Percentiles rank a stretch among this genome's conserved stretches.
phyloP scores from a whole-genome alignment of 1,140 invertebrate genomes.

The Brachionus calyciflorus region DNA sequence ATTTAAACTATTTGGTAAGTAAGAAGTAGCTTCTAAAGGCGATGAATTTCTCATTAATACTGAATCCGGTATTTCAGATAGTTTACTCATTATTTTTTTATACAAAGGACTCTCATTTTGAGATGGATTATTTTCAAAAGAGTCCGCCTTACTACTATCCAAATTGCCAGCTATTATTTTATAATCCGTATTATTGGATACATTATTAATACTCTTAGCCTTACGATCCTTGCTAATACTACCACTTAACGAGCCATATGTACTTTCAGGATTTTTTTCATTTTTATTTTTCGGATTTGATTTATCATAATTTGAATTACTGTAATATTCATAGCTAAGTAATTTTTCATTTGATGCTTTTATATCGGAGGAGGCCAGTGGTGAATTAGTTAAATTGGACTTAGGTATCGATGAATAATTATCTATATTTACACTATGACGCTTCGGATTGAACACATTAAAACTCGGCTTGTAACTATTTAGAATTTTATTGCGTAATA shows the following conservation, averaged over 20 bases:
- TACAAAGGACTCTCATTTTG: slow-evolving; percentile 25
- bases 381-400: neutral
- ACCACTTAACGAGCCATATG: neutral
- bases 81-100: slow-evolving; percentile 38
- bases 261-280: neutral
- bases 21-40: too few relatives aligned
- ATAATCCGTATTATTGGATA: neutral
- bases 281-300: neutral
- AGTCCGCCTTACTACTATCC: neutral
- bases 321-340: neutral
- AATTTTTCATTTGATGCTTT: slow-evolving; percentile 1
- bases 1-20: neutral
- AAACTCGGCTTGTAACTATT: neutral
- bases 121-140: neutral
- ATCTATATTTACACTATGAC: slow-evolving; percentile 34
- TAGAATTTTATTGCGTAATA: too few relatives aligned
- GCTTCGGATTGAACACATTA: neutral
- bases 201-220: neutral
- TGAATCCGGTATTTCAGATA: slow-evolving; percentile 38
- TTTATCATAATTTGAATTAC: neutral
- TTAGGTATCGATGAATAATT: neutral
- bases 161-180: neutral
- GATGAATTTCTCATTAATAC: neutral
- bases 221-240: slow-evolving; percentile 3
- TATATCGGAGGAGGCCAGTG: neutral